Base-by-base conservation (phyloP, 2,888 invertebrate species). In the Nyleta sp. region DNA sequence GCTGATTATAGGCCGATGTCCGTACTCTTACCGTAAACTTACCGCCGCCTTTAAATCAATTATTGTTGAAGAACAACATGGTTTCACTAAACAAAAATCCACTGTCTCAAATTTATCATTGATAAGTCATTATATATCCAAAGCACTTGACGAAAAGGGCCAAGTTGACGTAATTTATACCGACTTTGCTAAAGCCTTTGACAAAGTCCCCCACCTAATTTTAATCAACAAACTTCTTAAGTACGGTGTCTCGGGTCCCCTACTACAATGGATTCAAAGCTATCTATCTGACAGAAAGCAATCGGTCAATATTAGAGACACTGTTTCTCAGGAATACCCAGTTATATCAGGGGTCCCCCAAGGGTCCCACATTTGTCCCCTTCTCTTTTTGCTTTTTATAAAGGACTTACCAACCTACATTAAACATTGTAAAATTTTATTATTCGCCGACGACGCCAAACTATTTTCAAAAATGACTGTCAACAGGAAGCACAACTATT, bases 111-210 rank as follows among this genome's bases (percentile, higher is more conserved):
- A 73, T 24, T 28, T 73, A 10, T 17, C 33, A 17, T 4, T 42
- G 10, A 44, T 59, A 1, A 71, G 65, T 7, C 18, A 80, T 17
- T 78, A 68, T 67, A 46, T 84, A 18, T 70, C 68, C 24, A 20
- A 55, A 2, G 20, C 55, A 15, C 55, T 84, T 7, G 81, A 82
- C n/a, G 40, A 48, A 11, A 52, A 67, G 28, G 11, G 24, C 8
- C 72, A 80, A 57, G 75, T 81, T 1, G 79, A 81, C 42, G 64
- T 53, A 0, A 67, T 73, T 7, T 83, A 81, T 40, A 81, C 80
- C 0, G 81, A 81, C 40, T 82, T 85, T 22, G 60, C 57, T 1
- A 83, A 85, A 18, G 84, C 85, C 5, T 85, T 83, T 60, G 83
- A 84, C 52, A 70, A 67, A 15, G 78, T 86, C 2, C 48, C 73